These are phyloP conservation scores for Malurus alboscapulatus DNA, from an alignment of 2,113 vertebrate genomes.

Conservation along the genomic window DNA sequence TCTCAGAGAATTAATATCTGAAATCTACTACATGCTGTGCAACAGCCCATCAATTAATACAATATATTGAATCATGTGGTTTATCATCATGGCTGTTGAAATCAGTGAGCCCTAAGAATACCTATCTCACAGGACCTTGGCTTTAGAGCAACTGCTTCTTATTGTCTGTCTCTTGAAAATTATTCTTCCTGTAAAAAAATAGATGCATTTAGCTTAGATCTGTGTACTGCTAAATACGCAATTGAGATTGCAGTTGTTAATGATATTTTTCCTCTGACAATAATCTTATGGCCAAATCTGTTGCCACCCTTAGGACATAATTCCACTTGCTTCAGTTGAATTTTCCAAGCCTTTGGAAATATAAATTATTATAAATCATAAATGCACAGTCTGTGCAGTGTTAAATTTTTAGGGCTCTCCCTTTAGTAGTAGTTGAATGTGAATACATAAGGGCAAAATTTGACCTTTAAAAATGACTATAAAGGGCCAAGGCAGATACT, in stretches of 20 bases:
- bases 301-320: background rate
- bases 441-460: slow-evolving; percentile 11
- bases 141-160: background rate
- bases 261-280: background rate
- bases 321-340: background rate
- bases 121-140: background rate
- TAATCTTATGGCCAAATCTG: background rate
- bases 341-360: background rate
- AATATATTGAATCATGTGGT: background rate
- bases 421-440: background rate
- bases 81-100: background rate
- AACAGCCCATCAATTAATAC: background rate
- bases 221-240: background rate
- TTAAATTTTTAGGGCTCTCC: slow-evolving; percentile 41
- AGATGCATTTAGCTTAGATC: background rate
- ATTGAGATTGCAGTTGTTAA: background rate
- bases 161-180: background rate
- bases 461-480: slow-evolving; percentile 43
- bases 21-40: accelerated
- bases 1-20: background rate
- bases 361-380: slow-evolving; percentile 10
- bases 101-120: background rate
- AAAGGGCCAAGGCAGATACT: slow-evolving; percentile 44
- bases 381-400: background rate
- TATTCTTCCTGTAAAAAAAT: background rate